These are phyloP conservation scores for Meriones psammophilus DNA, from an alignment of 2,797 vertebrate species.

Conservation along the genomic window DNA sequence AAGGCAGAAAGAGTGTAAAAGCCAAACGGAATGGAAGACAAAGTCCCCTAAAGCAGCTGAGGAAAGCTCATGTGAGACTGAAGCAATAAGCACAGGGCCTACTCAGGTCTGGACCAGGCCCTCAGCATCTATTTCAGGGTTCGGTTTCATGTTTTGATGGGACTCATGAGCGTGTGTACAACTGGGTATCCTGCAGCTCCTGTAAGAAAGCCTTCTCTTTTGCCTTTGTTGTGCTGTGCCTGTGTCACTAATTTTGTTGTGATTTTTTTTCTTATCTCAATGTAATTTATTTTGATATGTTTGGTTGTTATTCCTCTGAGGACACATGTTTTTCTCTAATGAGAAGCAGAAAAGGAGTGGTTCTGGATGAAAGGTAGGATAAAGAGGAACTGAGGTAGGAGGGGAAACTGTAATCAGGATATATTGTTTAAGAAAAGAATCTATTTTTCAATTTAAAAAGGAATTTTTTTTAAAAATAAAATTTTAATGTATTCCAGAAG, in stretches of 20 bases:
- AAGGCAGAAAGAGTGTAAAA: background rate
- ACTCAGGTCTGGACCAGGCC: too few species aligned
- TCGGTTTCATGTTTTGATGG: background rate
- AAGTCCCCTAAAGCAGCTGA: background rate
- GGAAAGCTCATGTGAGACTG: background rate
- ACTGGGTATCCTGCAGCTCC: background rate
- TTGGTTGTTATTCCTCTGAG: background rate
- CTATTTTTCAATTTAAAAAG: background rate
- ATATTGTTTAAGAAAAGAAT: background rate
- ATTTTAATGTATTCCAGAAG: too few species aligned
- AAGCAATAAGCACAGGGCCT: background rate
- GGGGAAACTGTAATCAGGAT: background rate
- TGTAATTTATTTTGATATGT: background rate
- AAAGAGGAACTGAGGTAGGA: too few species aligned
- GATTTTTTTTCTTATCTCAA: background rate
- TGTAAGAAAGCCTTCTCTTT: background rate
- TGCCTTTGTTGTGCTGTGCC: background rate
- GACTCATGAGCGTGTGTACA: background rate
- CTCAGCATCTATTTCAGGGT: too few species aligned
- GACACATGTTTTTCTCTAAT: background rate
- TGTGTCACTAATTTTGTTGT: background rate
- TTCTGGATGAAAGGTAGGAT: background rate
- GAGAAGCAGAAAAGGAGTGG: background rate
- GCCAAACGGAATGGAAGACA: background rate
- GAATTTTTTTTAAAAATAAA: too few species aligned